Evolutionary conservation across 2,888 invertebrate genomes (phyloP).

Genomic region (Dysmachus trigonus): DNA sequence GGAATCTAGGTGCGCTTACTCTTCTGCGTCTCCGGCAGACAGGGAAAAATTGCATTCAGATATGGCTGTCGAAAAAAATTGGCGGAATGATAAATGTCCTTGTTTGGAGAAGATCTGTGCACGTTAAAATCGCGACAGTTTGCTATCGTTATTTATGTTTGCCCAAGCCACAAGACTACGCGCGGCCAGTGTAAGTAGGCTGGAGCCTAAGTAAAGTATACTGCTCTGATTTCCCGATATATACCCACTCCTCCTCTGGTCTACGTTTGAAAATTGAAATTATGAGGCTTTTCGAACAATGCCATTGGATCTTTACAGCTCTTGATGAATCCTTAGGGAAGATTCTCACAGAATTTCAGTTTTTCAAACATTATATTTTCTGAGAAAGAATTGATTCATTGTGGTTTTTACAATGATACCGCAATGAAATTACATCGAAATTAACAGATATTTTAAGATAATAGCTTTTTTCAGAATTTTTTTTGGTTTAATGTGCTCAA

Average conservation of each 20-base stretch:
- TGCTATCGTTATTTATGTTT: slow-evolving; percentile 8
- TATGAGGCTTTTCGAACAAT: background rate
- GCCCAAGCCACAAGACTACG: background rate
- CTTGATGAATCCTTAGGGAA: background rate
- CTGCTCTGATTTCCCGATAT: background rate
- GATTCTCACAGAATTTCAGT: background rate
- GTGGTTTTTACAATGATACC: background rate
- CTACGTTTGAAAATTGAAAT: background rate
- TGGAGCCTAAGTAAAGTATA: background rate
- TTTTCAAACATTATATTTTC: too few species aligned
- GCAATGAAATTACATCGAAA: background rate
- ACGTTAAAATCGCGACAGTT: slow-evolving; percentile 9
- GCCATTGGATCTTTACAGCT: background rate
- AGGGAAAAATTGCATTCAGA: slow-evolving; percentile 31
- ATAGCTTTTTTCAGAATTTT: background rate
- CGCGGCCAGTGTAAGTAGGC: background rate
- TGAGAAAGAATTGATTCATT: too few species aligned
- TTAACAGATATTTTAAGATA: background rate
- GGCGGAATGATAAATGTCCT: slow-evolving; percentile 24
- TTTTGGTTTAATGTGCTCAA: background rate
- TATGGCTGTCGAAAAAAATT: slow-evolving; percentile 23
- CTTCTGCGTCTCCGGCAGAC: background rate
- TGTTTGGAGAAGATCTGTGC: background rate
- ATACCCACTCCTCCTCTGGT: background rate
- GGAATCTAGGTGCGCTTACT: background rate